Conservation (phyloP, 2,797 vertebrate species). For the Pseudochromis fuscus region DNA sequence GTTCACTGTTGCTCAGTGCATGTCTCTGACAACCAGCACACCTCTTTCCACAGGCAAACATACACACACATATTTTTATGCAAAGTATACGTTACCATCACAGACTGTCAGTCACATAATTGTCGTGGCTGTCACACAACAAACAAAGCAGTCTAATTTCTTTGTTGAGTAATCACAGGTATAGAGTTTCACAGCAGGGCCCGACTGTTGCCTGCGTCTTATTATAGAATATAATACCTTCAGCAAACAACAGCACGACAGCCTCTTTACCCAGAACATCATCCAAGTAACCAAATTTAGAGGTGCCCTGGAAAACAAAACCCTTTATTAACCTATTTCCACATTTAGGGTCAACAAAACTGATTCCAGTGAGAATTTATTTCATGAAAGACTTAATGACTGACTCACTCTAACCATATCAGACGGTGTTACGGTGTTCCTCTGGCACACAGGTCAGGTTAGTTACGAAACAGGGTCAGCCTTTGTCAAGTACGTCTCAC, state of each 20-base stretch:
- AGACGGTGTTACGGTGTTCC: constrained; percentile 7
- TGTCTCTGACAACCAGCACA: constrained; percentile 25
- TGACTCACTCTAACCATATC: constrained; percentile 27
- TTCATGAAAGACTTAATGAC: constrained; percentile 16
- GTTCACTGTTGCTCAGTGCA: constrained; percentile 11
- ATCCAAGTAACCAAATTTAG: constrained; percentile 53
- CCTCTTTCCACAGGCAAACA: neutral
- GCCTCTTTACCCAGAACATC: constrained; percentile 53
- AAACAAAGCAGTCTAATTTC: constrained; percentile 63
- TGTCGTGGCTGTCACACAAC: constrained; percentile 22
- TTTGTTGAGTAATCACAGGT: constrained; percentile 67
- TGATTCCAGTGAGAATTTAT: constrained; percentile 37
- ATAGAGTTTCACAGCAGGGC: constrained; percentile 62
- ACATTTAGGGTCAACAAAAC: constrained; percentile 35
- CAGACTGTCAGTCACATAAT: constrained; percentile 17
- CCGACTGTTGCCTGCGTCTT: constrained; percentile 35
- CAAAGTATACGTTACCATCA: constrained; percentile 32
- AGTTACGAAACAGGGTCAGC: constrained; percentile 44
- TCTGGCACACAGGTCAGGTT: constrained; percentile 19
- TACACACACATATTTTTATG: neutral
- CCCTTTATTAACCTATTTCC: constrained; percentile 61
- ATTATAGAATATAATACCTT: constrained; percentile 34
- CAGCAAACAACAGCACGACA: constrained; percentile 50
- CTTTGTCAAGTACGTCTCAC: constrained; percentile 41
- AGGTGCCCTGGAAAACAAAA: constrained; percentile 50